A percentile compares a stretch with the other conserved stretches of the same genome.
phyloP scores from a whole-genome alignment of 2,113 vertebrate genomes.

The Elephas maximus region DNA sequence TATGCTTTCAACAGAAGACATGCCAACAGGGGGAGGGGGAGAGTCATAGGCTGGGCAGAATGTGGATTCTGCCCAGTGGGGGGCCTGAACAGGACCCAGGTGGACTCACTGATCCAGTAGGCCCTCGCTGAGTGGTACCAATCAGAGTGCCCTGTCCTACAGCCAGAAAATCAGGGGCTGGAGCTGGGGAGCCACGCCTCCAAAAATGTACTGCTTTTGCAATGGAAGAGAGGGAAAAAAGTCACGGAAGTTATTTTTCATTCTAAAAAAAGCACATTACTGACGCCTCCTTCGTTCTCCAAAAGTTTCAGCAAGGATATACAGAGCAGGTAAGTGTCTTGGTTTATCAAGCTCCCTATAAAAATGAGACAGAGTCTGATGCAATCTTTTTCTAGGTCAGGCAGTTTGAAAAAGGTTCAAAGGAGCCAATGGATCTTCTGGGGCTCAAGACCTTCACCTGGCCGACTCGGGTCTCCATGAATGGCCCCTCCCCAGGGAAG shows the following conservation, averaged over 20 bases:
- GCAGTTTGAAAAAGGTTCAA: not conserved
- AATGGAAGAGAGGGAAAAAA: not conserved
- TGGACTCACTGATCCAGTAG: not conserved
- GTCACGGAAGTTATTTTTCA: not conserved
- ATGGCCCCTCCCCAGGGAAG: fast-evolving
- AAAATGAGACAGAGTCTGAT: not conserved
- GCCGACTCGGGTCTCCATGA: not conserved
- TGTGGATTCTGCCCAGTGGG: not conserved
- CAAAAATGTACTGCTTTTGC: not conserved
- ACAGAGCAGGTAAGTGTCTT: not conserved
- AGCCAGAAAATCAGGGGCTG: not conserved
- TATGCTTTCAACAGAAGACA: fast-evolving
- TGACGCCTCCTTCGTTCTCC: not conserved
- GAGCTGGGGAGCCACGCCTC: not conserved
- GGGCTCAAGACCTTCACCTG: too few relatives aligned
- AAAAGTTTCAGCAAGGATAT: not conserved
- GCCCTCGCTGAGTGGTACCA: not conserved
- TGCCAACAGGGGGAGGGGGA: not conserved
- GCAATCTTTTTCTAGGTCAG: conserved; percentile 39
- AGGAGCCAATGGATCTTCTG: not conserved
- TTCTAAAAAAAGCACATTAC: conserved; percentile 2
- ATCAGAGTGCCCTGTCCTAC: not conserved
- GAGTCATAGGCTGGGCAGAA: not conserved
- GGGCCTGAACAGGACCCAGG: not conserved
- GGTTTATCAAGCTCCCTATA: not conserved